Conservation (phyloP, 2,113 vertebrate species). For the Takifugu bimaculatus region DNA sequence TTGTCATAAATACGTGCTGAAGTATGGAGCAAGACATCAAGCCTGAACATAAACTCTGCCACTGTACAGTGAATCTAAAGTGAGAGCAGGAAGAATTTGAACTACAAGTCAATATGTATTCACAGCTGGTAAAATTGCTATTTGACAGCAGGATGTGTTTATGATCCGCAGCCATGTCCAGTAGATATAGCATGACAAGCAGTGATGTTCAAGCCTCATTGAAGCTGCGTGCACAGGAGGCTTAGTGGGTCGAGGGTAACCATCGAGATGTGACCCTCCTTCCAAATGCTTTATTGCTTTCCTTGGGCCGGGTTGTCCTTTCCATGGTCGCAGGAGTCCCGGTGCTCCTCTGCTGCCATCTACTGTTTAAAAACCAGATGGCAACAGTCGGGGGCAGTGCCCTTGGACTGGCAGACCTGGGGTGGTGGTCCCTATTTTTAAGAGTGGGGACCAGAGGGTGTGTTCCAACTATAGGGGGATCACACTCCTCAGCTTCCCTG, state of each 20-base stretch:
- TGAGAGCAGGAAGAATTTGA: conserved; percentile 1
- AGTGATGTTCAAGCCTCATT: background rate
- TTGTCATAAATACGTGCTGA: no score
- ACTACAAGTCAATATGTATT: background rate
- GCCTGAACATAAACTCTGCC: no score
- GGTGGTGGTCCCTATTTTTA: no score
- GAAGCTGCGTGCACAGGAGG: background rate
- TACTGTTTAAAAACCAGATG: conserved; percentile 12
- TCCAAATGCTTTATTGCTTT: background rate
- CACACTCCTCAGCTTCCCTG: no score
- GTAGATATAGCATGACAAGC: conserved; percentile 18
- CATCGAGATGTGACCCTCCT: background rate
- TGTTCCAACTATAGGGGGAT: no score
- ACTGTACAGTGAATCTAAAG: no score
- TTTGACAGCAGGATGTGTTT: conserved; percentile 37
- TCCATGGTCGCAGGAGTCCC: background rate
- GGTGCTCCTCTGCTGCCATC: conserved; percentile 27
- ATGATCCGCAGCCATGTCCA: conserved; percentile 46
- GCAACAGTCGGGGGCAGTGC: no score
- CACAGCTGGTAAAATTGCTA: conserved; percentile 21
- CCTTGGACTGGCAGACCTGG: no score
- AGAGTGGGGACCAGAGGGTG: no score
- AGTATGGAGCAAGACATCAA: no score
- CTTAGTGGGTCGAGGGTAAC: conserved; percentile 15
- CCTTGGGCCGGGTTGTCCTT: background rate